Percentiles rank a stretch among this genome's conserved stretches.
Evolutionary conservation across 37 sponge, comb jelly and placozoan species (phyloP).

Genomic region (Theonella swinhoei): DNA sequence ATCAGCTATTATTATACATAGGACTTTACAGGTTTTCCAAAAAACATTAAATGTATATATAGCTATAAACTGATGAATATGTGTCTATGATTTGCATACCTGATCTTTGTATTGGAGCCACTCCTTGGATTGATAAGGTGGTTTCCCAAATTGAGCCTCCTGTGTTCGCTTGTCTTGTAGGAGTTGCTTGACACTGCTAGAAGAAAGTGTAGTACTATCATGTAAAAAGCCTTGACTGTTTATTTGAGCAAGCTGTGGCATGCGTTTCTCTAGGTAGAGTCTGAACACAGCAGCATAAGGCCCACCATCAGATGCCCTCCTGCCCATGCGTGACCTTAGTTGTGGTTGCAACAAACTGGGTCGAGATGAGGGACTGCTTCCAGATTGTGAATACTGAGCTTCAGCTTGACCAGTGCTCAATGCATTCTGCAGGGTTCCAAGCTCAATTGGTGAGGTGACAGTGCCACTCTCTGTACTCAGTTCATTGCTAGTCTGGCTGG

Average conservation of each 20-base stretch:
- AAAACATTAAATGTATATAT: too few species aligned
- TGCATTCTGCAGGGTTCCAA: not conserved
- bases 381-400: slow-evolving; percentile 19
- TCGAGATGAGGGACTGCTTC: not conserved
- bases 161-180: slow-evolving; percentile 41
- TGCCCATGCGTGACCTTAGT: slow-evolving; percentile 2
- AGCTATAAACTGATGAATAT: too few species aligned
- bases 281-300: slow-evolving; percentile 44
- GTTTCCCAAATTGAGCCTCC: slow-evolving; percentile 10
- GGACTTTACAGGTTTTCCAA: too few species aligned
- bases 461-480: slow-evolving; percentile 3
- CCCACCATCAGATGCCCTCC: slow-evolving; percentile 63
- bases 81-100: too few species aligned
- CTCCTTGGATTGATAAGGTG: not conserved
- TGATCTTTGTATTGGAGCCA: slow-evolving; percentile 52
- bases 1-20: too few species aligned
- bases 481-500: slow-evolving; percentile 32
- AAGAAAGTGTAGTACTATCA: not conserved
- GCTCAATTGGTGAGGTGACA: not conserved
- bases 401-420: not conserved
- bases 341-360: slow-evolving; percentile 15
- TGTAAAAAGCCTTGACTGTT: slow-evolving; percentile 3
- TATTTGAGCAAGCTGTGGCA: slow-evolving; percentile 15
- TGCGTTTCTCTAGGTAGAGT: slow-evolving; percentile 43
- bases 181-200: slow-evolving; percentile 32